Base-by-base conservation (phyloP, 2,797 vertebrate species). In the Australoheros facetus region DNA sequence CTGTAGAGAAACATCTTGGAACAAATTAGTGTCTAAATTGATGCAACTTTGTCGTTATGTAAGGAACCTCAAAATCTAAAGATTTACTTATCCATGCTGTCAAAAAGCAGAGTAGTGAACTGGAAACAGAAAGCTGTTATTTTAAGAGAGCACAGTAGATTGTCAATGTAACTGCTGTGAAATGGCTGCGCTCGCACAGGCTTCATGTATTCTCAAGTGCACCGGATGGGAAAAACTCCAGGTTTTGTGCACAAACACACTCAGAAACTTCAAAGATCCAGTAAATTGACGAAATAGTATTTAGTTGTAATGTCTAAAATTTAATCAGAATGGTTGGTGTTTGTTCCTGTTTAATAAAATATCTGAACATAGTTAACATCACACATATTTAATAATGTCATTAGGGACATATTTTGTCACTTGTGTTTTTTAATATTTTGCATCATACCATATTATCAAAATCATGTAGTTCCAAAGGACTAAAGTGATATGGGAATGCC, bases 1-100 rank as follows among this genome's bases (percentile, higher is more conserved):
- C 69, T 51, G 42, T 37, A 34, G 51, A 79, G 51, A 28, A 53
- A 39, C 58, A 23, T 81, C 59, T 73, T 17, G 48, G 16, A 82
- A 54, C 51, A 76, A 86, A 88, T 88, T 73, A 86, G 58, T 1
- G 32, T 23, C 70, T 56, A 39, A 74, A 80, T 73, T 73, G 73
- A 74, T 75, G 80, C 59, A 81, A 80, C 78, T 77, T 45, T 71
- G 37, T 51, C 23, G 73, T 66, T 77, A 39, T 21, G 11, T 30
- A 34, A 76, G 54, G 78, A 66, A 64, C 77, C 59, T 79, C 19
- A 77, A 32, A 76, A 79, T 17, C 42, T 64, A 71, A 83, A 82
- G 74, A 56, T 80, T 58, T 56, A 69, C 45, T 66, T 1, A 84
- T 60, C 45, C 11, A 8, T 71, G 60, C 60, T 78, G 82, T 80